A percentile compares a stretch with the other conserved stretches of the same genome.
Evolutionary conservation across 2,888 invertebrate species (phyloP).

Genomic region (Netelia melanura): DNA sequence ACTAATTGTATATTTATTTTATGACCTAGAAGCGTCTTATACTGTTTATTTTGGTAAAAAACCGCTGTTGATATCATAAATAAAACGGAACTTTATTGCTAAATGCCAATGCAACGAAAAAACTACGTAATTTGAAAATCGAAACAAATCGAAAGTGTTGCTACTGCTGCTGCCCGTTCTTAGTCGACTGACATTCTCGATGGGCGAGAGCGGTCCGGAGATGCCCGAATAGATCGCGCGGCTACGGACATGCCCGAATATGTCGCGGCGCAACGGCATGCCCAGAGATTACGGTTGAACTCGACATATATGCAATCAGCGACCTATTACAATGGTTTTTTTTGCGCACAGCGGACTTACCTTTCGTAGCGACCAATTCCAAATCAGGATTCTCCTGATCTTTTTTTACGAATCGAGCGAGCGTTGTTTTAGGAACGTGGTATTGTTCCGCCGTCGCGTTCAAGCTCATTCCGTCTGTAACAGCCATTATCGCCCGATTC

Average conservation of each 20-base stretch:
- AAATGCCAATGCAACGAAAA: conserved; percentile 25
- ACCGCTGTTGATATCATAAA: conserved; percentile 27
- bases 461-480: conserved; percentile 8
- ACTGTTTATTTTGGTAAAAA: conserved; percentile 28
- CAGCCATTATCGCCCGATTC: conserved; percentile 5
- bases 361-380: conserved; percentile 2
- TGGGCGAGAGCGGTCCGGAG: neutral
- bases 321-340: conserved; percentile 29
- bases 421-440: conserved; percentile 3
- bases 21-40: conserved; percentile 10
- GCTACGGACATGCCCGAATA: neutral
- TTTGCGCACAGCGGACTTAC: conserved; percentile 16
- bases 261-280: conserved; percentile 22
- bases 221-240: conserved; percentile 16
- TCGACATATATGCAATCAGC: conserved; percentile 28
- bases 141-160: conserved; percentile 18
- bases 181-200: conserved; percentile 9
- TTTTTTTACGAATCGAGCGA: conserved; percentile 5
- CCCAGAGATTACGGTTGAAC: conserved; percentile 33
- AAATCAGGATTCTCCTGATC: conserved; percentile 8
- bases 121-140: conserved; percentile 27
- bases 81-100: conserved; percentile 31
- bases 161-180: conserved; percentile 26
- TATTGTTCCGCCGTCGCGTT: conserved; percentile 8
- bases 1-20: conserved; percentile 5